A percentile compares a stretch with the other conserved stretches of the same genome.
These are phyloP conservation scores for Tipula confusa DNA, from an alignment of 2,888 invertebrate species.

Conservation along the genomic window DNA sequence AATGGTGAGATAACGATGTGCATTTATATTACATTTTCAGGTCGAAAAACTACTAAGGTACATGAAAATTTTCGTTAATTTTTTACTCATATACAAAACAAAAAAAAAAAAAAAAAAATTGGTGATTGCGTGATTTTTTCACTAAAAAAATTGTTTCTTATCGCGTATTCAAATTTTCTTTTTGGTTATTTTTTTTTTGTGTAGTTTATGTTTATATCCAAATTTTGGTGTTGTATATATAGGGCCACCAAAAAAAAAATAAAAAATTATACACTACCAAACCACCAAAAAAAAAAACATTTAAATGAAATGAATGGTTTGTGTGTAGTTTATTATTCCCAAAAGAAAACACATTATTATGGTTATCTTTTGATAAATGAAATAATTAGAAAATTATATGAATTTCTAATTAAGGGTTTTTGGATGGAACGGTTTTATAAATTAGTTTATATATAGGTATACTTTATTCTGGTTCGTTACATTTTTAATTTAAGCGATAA, in stretches of 20 bases:
- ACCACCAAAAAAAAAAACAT: not conserved
- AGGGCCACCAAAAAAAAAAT: not conserved
- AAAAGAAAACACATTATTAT: slow-evolving; percentile 20
- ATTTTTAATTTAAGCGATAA: not conserved
- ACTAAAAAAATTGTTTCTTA: not conserved
- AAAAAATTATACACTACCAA: not conserved
- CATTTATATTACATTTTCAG: slow-evolving; percentile 1
- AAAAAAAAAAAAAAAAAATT: not conserved
- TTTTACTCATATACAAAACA: not conserved
- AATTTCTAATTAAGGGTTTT: slow-evolving; percentile 20
- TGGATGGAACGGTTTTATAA: not conserved
- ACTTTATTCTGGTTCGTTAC: not conserved
- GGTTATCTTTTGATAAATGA: slow-evolving; percentile 25
- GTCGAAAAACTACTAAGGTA: not conserved
- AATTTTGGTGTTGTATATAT: not conserved
- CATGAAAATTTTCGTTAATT: not conserved
- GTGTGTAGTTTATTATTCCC: slow-evolving; percentile 20
- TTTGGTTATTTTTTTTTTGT: not conserved
- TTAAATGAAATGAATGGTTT: slow-evolving; percentile 25
- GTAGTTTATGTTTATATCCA: not conserved
- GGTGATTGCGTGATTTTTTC: slow-evolving; percentile 20
- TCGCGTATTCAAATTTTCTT: slow-evolving; percentile 25
- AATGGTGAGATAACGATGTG: slow-evolving; percentile 20
- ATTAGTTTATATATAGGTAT: slow-evolving; percentile 25
- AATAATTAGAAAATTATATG: slow-evolving; percentile 25